A percentile compares a stretch with the other conserved stretches of the same genome.
Conservation (phyloP, 2,888 invertebrate genomes). For the Gastrophysa polygoni region DNA sequence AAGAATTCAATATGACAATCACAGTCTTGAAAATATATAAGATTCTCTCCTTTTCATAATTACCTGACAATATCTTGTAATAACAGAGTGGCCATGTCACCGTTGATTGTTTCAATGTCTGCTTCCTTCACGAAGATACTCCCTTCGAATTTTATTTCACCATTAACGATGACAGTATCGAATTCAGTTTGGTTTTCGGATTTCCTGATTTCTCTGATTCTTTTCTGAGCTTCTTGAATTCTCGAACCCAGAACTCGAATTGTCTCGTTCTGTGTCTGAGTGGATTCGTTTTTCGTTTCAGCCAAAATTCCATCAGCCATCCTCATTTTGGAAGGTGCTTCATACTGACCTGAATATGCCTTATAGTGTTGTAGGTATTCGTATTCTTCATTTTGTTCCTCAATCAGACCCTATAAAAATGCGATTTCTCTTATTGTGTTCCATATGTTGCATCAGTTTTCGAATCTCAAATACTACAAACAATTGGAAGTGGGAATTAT, state of each 20-base stretch:
- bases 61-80: constrained; percentile 47
- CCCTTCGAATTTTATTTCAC: constrained; percentile 49
- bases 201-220: constrained; percentile 28
- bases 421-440: not conserved
- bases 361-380: constrained; percentile 10
- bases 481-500: no score
- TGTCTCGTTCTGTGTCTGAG: constrained; percentile 7
- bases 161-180: constrained; percentile 50
- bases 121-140: constrained; percentile 31
- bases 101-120: constrained; percentile 48
- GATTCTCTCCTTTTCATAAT: not conserved
- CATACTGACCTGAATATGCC: not conserved
- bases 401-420: constrained; percentile 30
- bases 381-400: constrained; percentile 20
- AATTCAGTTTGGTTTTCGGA: constrained; percentile 17
- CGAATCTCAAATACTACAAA: no score
- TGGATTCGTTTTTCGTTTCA: constrained; percentile 11
- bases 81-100: constrained; percentile 45
- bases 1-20: no score
- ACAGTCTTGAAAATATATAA: not conserved
- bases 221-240: constrained; percentile 32
- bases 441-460: no score
- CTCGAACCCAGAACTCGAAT: constrained; percentile 12
- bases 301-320: constrained; percentile 2
- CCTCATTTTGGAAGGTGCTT: constrained; percentile 2